Base-by-base conservation (phyloP, 2,888 invertebrate genomes). In the Cryptosula pallasiana region DNA sequence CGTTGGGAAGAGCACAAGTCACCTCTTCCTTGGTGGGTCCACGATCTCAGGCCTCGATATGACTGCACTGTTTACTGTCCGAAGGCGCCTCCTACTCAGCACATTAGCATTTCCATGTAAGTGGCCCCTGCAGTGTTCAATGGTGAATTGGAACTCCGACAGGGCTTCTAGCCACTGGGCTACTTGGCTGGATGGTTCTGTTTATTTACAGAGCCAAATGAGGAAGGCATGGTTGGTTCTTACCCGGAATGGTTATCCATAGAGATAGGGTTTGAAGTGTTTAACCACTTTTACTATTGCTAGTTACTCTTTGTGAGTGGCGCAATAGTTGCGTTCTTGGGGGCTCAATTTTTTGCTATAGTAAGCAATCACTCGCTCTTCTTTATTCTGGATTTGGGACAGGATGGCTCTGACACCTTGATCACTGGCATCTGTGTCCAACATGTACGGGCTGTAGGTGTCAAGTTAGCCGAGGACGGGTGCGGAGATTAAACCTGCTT, bases 361-460 rank as follows among this genome's bases (percentile, higher is more conserved):
- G 35, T 35, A 69, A 23, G 69, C 34, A 32, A 69, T 23, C 13
- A 27, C 23, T 9, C 9, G 35, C 35, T 69, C 69, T 23, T 29
- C 13, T 35, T 23, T 23, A 29, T 69, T 32, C 9, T 35, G 34
- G n/a, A 69, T 23, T 23, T 69, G 69, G 5, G 23, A n/a, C 35
- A 69, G 35, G 9, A 69, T 32, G n/a, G 34, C 69, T 9, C 69
- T 32, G 9, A 69, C 35, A 69, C 9, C 34, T 9, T n/a, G 23
- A 16, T 20, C 69, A 23, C 69, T 69, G n/a, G 69, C 69, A 27
- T 69, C 69, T 13, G 34, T 35, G 35, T 35, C 32, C 34, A 69
- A 35, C 13, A 69, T 27, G 35, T 35, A 69, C 16, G 9, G 9
- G 9, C 20, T 9, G 9, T 9, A 9, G 45, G 20, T 9, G 20